These are phyloP conservation scores for Borostomias antarcticus DNA, from an alignment of 2,797 vertebrate genomes.

Conservation along the genomic window DNA sequence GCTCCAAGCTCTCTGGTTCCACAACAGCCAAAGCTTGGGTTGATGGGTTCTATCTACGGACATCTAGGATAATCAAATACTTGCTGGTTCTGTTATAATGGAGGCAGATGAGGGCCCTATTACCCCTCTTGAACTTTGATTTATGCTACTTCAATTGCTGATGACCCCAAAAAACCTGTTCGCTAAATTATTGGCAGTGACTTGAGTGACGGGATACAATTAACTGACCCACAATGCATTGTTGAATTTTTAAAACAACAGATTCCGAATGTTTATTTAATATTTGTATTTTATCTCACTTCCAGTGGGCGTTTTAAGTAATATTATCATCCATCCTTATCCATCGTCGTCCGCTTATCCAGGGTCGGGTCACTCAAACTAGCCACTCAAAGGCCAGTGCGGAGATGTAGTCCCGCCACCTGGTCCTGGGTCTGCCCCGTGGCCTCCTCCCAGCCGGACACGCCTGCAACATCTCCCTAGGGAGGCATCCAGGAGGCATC, in stretches of 20 bases:
- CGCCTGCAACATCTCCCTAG: too few relatives aligned
- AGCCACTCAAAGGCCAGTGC: too few relatives aligned
- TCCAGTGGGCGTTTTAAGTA: background rate
- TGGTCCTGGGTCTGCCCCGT: too few relatives aligned
- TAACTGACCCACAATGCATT: constrained; percentile 1
- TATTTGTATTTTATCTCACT: constrained; percentile 12
- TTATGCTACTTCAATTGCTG: constrained; percentile 33
- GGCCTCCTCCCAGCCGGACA: too few relatives aligned
- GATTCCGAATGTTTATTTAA: background rate
- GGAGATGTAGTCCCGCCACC: too few relatives aligned
- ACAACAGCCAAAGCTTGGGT: constrained; percentile 20
- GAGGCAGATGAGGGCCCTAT: constrained; percentile 44
- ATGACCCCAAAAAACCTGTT: constrained; percentile 13
- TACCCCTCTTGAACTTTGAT: constrained; percentile 48
- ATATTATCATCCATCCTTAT: too few relatives aligned
- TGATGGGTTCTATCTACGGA: background rate
- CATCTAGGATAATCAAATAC: constrained; percentile 41
- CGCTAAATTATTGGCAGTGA: constrained; percentile 35
- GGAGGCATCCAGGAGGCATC: too few relatives aligned
- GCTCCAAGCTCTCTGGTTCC: background rate
- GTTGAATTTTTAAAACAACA: background rate
- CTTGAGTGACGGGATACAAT: background rate
- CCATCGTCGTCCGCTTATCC: too few relatives aligned
- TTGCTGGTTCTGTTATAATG: constrained; percentile 46
- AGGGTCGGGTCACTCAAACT: too few relatives aligned